phyloP scores from a whole-genome alignment of 2,113 vertebrate genomes.

The human (Homo sapiens) region GRCh38 chr9:13446001-13446500 shows the following conservation, averaged over 20 bases:
- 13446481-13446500: not conserved
- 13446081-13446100: slow-evolving; percentile 7
- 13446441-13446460: not conserved
- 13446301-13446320: not conserved
- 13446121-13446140: not conserved
- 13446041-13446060: slow-evolving; percentile 41
- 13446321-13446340: not conserved
- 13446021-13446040: slow-evolving; percentile 31
- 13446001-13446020: slow-evolving; percentile 33
- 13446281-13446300: slow-evolving; percentile 17
- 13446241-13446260: slow-evolving; percentile 27
- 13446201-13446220: not conserved
- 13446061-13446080: slow-evolving; percentile 42
- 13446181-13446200: not conserved
- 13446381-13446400: not conserved
- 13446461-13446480: not conserved
- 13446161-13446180: not conserved
- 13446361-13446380: not conserved
- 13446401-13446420: not conserved
- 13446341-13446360: not conserved
- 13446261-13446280: slow-evolving; percentile 36
- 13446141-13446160: not conserved
- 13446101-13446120: not conserved
- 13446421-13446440: not conserved
- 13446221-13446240: not conserved